These are phyloP conservation scores for Conistra vaccinii DNA, from an alignment of 2,888 invertebrate genomes.

Conservation along the genomic window DNA sequence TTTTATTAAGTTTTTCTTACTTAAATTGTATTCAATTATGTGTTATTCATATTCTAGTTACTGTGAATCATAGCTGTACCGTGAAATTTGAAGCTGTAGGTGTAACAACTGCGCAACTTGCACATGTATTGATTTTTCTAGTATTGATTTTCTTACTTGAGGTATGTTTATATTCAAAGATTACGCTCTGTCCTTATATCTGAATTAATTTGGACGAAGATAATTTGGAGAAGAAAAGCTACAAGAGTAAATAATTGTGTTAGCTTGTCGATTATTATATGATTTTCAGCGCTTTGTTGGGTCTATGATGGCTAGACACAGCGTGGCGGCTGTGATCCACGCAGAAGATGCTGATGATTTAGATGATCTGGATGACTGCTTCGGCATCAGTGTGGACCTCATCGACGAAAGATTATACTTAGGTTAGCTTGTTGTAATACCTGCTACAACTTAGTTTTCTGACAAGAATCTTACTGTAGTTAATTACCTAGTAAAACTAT, in stretches of 20 bases:
- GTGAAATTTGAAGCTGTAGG: neutral
- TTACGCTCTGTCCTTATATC: neutral
- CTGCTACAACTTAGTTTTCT: neutral
- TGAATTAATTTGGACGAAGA: neutral
- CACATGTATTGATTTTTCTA: constrained; percentile 61
- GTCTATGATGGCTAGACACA: constrained; percentile 80
- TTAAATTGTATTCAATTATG: constrained; percentile 2
- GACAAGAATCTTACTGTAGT: neutral
- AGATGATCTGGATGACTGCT: constrained; percentile 69
- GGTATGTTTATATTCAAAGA: constrained; percentile 41
- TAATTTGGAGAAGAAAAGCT: neutral
- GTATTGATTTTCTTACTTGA: constrained; percentile 53
- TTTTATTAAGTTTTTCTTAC: neutral
- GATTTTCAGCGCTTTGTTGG: constrained; percentile 48
- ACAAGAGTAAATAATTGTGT: neutral
- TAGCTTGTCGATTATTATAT: neutral
- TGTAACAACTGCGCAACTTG: constrained; percentile 35
- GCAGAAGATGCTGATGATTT: constrained; percentile 69
- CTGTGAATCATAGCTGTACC: neutral
- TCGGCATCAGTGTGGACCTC: constrained; percentile 84
- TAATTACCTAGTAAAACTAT: neutral
- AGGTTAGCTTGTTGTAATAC: constrained; percentile 70
- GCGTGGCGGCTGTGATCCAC: constrained; percentile 82
- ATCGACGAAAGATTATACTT: constrained; percentile 85
- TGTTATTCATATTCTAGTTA: neutral